Percentiles rank a stretch among this genome's conserved stretches.
Evolutionary conservation across 1,140 invertebrate genomes (phyloP).

Genomic region (Ctenoplectra terminalis): DNA sequence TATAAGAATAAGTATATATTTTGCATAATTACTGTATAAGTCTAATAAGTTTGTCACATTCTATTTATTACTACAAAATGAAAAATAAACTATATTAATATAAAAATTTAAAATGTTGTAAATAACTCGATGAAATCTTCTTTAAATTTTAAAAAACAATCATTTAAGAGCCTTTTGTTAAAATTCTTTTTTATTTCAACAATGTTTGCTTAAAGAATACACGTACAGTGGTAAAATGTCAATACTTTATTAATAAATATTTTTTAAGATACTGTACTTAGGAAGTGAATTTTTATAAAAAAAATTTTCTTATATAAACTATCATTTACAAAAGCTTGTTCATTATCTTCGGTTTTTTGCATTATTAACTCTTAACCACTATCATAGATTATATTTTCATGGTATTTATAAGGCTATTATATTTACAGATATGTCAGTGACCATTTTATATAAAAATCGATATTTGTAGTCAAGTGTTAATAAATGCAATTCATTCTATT

Average conservation of each 20-base stretch:
- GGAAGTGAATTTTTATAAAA: constrained; percentile 47
- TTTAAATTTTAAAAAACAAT: constrained; percentile 1
- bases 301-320: constrained; percentile 56
- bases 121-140: background rate
- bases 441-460: constrained; percentile 37
- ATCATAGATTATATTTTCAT: constrained; percentile 31
- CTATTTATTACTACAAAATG: constrained; percentile 42
- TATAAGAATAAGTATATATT: constrained; percentile 16
- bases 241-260: constrained; percentile 30
- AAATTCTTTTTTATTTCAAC: constrained; percentile 6
- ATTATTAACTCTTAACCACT: constrained; percentile 48
- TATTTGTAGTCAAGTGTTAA: constrained; percentile 37
- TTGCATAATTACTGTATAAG: constrained; percentile 35
- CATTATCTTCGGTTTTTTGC: background rate
- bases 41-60: constrained; percentile 35
- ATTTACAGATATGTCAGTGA: constrained; percentile 49
- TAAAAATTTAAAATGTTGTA: constrained; percentile 8
- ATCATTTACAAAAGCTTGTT: constrained; percentile 56
- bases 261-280: constrained; percentile 22
- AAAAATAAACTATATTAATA: constrained; percentile 31
- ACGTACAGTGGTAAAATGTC: constrained; percentile 22
- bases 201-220: constrained; percentile 16
- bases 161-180: background rate
- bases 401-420: constrained; percentile 28
- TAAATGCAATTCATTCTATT: constrained; percentile 31